Evolutionary conservation across 2,888 invertebrate genomes (phyloP).

Genomic region (Malthinus flaveolus): DNA sequence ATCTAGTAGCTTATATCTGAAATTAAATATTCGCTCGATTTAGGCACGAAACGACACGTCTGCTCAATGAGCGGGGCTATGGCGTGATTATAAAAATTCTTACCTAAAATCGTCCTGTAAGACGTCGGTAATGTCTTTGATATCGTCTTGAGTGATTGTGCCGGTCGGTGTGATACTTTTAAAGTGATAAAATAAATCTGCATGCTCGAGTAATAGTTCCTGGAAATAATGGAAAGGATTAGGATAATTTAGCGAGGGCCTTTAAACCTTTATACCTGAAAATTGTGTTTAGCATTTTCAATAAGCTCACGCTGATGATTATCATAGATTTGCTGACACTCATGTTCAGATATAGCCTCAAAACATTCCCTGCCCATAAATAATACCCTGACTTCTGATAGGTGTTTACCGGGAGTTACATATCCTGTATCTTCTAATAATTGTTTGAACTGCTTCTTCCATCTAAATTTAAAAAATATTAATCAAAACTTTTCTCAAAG

Average conservation of each 20-base stretch:
- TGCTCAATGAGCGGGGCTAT: too few species aligned
- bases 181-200: constrained; percentile 91
- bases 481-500: too few species aligned
- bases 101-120: constrained; percentile 90
- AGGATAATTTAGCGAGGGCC: too few species aligned
- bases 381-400: constrained; percentile 86
- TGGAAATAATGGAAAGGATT: constrained; percentile 44
- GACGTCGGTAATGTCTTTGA: constrained; percentile 89
- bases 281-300: constrained; percentile 86
- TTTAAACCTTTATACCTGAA: constrained; percentile 66
- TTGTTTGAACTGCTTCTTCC: constrained; percentile 93
- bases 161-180: constrained; percentile 87
- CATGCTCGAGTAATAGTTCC: constrained; percentile 90
- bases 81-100: constrained; percentile 11
- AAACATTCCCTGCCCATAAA: constrained; percentile 95
- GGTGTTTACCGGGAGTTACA: constrained; percentile 92
- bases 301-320: constrained; percentile 90
- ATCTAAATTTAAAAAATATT: constrained; percentile 58
- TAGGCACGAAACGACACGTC: not conserved
- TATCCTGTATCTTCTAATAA: constrained; percentile 91
- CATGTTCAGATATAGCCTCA: constrained; percentile 86
- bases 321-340: constrained; percentile 91
- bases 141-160: constrained; percentile 91
- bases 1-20: constrained; percentile 89
- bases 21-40: constrained; percentile 13